Base-by-base conservation (phyloP, 1,140 invertebrate species). In the Plectrocnemia conspersa region DNA sequence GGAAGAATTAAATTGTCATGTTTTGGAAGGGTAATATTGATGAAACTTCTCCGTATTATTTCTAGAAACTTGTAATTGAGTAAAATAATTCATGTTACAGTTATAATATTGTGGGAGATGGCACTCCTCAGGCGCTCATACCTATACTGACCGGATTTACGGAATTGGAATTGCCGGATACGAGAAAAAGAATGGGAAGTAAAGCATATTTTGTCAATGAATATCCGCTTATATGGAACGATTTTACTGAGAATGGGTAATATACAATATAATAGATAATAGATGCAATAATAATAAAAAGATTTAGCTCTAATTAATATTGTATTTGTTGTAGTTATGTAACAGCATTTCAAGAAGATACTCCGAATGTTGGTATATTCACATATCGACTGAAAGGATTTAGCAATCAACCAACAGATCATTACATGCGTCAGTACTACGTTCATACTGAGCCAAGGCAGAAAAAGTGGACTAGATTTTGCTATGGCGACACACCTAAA, bases 21-120 rank as follows among this genome's bases (percentile, higher is more conserved):
- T 92, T 4, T 67, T 95, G 1, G 75, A 91, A 65, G 88, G 89
- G 54, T 80, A 63, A 62, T 60, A n/a, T n/a, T n/a, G n/a, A n/a
- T n/a, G n/a, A n/a, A n/a, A n/a, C 56, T 42, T 19, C 29, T 53
- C 11, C 11, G 25, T 27, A 46, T 10, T 59, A 41, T 11, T 6
- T 21, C 25, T 11, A 5, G 11, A 6, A 16, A 13, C 24, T 18
- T 2, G 24, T 44, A 25, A 32, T 42, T 50, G 6, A 40, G 15
- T 48, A 15, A 35, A 48, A 48, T 52, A 52, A 32, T 47, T 16
- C 46, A 13, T 41, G 2, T 68, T 66, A 18, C 62, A 75, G 73
- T 0, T 91, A 93, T 61, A 95, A 95, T 64, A 94, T 96, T 48
- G 85, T 97, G 1, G 93, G 93, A 0, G 94, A 97, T 73, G 93